phyloP scores from a whole-genome alignment of 2,888 invertebrate genomes.

The Drosophila leonis region DNA sequence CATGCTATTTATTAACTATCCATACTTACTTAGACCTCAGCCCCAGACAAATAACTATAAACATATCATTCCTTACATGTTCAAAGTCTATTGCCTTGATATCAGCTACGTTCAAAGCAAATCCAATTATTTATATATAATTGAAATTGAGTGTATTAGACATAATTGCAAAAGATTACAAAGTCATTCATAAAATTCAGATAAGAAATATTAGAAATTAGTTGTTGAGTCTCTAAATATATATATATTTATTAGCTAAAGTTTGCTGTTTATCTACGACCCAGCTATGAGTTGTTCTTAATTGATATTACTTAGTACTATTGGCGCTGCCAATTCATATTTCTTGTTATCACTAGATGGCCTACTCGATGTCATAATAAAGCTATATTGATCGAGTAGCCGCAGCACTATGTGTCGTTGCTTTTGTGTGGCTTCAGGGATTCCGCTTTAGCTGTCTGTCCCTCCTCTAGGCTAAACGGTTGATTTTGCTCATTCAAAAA shows the following conservation, averaged over 20 bases:
- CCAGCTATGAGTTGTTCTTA: constrained; percentile 41
- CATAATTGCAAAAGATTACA: constrained; percentile 27
- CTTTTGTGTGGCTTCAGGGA: constrained; percentile 18
- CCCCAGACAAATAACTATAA: too few species aligned
- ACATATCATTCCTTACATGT: too few species aligned
- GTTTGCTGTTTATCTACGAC: constrained; percentile 23
- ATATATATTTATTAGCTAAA: constrained; percentile 11
- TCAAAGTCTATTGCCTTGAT: neutral
- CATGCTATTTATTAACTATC: too few species aligned
- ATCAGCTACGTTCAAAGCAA: neutral
- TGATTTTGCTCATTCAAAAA: constrained; percentile 48
- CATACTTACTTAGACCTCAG: too few species aligned
- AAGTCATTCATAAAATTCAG: neutral
- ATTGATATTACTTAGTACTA: constrained; percentile 39
- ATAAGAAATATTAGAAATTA: constrained; percentile 12
- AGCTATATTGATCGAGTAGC: neutral
- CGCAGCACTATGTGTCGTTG: neutral
- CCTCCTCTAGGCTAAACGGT: constrained; percentile 33
- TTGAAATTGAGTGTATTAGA: constrained; percentile 6
- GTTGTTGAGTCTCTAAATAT: constrained; percentile 1
- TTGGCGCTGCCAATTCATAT: constrained; percentile 13
- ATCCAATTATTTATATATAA: constrained; percentile 18
- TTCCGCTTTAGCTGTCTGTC: constrained; percentile 23
- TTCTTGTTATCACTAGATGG: constrained; percentile 26
- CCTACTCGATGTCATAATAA: neutral